Evolutionary conservation across 1,140 invertebrate species (phyloP), one percentile per base, ranked within the genome.

Genomic region (Zaprionus ornatus): DNA sequence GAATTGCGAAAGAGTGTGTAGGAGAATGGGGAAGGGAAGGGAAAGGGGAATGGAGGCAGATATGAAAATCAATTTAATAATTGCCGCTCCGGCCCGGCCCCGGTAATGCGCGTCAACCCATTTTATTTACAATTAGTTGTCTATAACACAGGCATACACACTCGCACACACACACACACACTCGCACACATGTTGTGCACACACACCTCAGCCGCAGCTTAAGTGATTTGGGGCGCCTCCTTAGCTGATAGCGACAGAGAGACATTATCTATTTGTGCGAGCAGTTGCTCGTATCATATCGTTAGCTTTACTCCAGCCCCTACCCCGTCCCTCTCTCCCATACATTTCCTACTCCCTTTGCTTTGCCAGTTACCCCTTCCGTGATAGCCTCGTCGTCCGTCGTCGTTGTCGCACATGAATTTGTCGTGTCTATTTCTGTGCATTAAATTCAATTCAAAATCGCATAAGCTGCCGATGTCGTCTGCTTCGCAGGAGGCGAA

Each of bases 211-310:
- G 45, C 45, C 45, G 72, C 86, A 90, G 85, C 85, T 88, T 88
- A 88, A 88, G 85, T 88, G 85, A 88, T 88, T 88, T 88, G 85
- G 85, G 86, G 85, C 85, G 85, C 85, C 85, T 88, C 82, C 84
- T 90, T 88, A 88, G 84, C 84, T 88, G 84, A 88, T 88, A 90
- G 84, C 80, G 45, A 45, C 66, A 55, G 77, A 71, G 78, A 74
- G 78, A 76, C 85, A 88, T 85, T 88, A 88, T 88, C 85, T 88
- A 79, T 77, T 45, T 64, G 25, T 40, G 48, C 19, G 56, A 35
- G 35, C 40, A 55, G 1, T 17, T n/a, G 15, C 45, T 48, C 19
- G 9, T 19, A 50, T 19, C 45, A 50, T 50, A 21, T 50, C 17
- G 19, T 50, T 21, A 19, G 40, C n/a, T 45, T 45, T 45, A 45